Evolutionary conservation across 1,140 invertebrate species (phyloP), one percentile per base, ranked within the genome.

Genomic region (Zaprionus ghesquierei): DNA sequence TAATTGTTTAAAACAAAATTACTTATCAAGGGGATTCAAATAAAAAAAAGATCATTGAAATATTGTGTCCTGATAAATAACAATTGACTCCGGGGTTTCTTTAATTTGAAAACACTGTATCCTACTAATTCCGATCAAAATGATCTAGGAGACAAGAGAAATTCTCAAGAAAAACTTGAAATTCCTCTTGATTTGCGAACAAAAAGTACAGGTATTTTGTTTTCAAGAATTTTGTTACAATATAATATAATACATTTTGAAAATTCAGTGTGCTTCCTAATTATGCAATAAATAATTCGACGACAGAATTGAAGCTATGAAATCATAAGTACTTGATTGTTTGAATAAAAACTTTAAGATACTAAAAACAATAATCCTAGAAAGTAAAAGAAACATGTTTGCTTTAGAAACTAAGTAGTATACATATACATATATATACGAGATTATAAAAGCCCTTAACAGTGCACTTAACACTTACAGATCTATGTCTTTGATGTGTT

Each of bases 401-500:
- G 56, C 56, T 41, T 70, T 63, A 20, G 35, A 55, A 66, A 72
- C 54, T 60, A 61, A 55, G 49, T 51, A 50, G 44, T 44, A 44
- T 44, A 22, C 18, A 60, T 27, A 59, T 60, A 27, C 29, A 59
- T 60, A 22, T n/a, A 69, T 74, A 78, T 58, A 77, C 56, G 69
- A 80, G 77, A 77, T 81, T 65, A 84, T 59, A 76, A 63, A 89
- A 84, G 85, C 85, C 84, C 85, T 75, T 73, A 61, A 69, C 50
- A 78, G 84, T 89, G 79, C 79, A 89, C 79, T 76, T 73, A 90
- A 82, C 92, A 95, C 95, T 95, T 94, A 95, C 95, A 93, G 95
- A 95, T 93, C 94, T 94, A 93, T 95, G 95, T 78, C 95, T 94
- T 93, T 95, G 94, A 92, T 95, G 95, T 90, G 94, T 94, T 94